Base-by-base conservation (phyloP, 1,140 invertebrate species). In the Pseudomyrmex concolor region DNA sequence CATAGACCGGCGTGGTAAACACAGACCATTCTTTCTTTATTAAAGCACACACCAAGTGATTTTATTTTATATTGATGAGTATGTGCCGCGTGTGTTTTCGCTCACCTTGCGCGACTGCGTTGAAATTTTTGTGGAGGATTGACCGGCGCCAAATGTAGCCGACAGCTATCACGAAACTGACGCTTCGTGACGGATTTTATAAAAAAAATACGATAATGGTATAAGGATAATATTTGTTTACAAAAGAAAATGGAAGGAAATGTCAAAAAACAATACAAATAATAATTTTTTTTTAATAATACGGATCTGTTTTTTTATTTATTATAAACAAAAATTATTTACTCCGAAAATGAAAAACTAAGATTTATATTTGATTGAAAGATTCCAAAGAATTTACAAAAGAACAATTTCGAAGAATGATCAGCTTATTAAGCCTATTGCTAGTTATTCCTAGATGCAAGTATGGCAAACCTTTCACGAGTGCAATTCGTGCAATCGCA, bases 391-490 rank as follows among this genome's bases (percentile, higher is more conserved):
- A 25, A 17, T 68, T 10, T 10, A 3, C 4, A 25, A 34, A 13
- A 13, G 19, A 63, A 22, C 55, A 4, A 34, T 15, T 43, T 8
- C 17, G 8, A 15, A 43, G 19, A 66, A 19, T n/a, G 12, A 12
- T 51, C 73, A 34, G 7, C 55, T 73, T 34, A 34, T 62, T 4
- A 48, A 22, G n/a, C 15, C 17, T 3, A 19, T 64, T 57, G 51
- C 81, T 45, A 22, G 55, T 25, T 13, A 81, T 48, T 59, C 64
- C 77, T 57, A 72, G 19, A 13, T 34, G 17, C 51, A 12, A 54
- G 13, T 22, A 59, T 9, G 55, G 22, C 45, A 54, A 78, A 67
- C 70, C 85, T 87, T 87, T 87, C 86, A 87, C 68, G 59, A 80
- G 43, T 74, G 82, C 54, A 76, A 66, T 66, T 76, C 60, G 48